Conservation (phyloP, 2,888 invertebrate genomes). For the Liopterus haemorrhoidalis region DNA sequence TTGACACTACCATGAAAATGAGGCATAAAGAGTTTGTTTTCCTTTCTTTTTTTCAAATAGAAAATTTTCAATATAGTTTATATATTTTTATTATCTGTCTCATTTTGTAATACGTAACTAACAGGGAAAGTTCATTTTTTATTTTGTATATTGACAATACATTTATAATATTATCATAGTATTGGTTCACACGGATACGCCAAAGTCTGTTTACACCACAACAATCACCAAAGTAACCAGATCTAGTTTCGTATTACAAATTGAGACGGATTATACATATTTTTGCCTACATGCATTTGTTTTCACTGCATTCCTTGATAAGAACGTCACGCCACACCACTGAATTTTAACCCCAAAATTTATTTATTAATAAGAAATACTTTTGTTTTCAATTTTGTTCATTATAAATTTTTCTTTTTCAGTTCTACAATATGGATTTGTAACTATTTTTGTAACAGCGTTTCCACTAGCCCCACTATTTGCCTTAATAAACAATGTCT, state of each 20-base stretch:
- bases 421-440: constrained; percentile 83
- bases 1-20: too few species aligned
- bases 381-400: constrained; percentile 4
- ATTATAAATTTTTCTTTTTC: constrained; percentile 33
- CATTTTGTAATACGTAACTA: too few species aligned
- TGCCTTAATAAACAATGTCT: constrained; percentile 73
- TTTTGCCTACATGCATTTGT: constrained; percentile 7
- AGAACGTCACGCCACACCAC: not conserved
- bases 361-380: constrained; percentile 5
- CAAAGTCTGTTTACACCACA: too few species aligned
- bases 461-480: constrained; percentile 80
- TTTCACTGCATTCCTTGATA: not conserved
- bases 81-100: too few species aligned
- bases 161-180: too few species aligned
- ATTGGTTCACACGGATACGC: too few species aligned
- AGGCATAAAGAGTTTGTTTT: too few species aligned
- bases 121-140: too few species aligned
- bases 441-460: constrained; percentile 78
- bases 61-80: too few species aligned
- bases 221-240: too few species aligned
- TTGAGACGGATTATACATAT: not conserved
- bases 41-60: too few species aligned
- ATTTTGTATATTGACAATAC: too few species aligned
- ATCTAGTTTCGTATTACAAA: constrained; percentile 2
- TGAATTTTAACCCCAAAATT: not conserved